A percentile compares a stretch with the other conserved stretches of the same genome.
These are phyloP conservation scores for Pelosia muscerda DNA, from an alignment of 2,888 invertebrate species.

Conservation along the genomic window DNA sequence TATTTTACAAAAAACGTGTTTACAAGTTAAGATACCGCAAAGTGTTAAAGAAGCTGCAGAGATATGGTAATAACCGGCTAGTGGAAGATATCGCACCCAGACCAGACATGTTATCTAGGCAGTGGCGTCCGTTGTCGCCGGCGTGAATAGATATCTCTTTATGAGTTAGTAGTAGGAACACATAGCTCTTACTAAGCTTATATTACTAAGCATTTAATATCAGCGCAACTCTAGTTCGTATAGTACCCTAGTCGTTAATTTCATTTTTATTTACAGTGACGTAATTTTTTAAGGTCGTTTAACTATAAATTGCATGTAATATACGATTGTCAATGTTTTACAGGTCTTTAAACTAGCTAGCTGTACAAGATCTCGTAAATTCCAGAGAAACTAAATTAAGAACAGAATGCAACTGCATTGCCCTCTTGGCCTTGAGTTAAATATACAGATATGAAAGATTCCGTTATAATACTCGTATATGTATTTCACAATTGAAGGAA, in stretches of 20 bases:
- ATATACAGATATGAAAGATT: slow-evolving; percentile 25
- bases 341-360: slow-evolving; percentile 18
- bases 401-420: slow-evolving; percentile 51
- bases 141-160: slow-evolving; percentile 60
- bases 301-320: background rate
- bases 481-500: background rate
- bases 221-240: slow-evolving; percentile 18
- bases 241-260: too few relatives aligned
- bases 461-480: background rate
- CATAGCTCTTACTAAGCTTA: slow-evolving; percentile 29
- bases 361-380: slow-evolving; percentile 47
- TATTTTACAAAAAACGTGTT: slow-evolving; percentile 17
- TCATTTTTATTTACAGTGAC: background rate
- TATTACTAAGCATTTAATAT: slow-evolving; percentile 30
- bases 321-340: slow-evolving; percentile 12
- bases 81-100: slow-evolving; percentile 58
- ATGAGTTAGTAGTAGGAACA: slow-evolving; percentile 43
- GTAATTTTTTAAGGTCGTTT: background rate
- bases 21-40: slow-evolving; percentile 35
- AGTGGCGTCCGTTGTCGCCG: slow-evolving; percentile 44
- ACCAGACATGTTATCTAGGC: slow-evolving; percentile 58
- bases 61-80: slow-evolving; percentile 63
- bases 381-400: slow-evolving; percentile 54
- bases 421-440: slow-evolving; percentile 55
- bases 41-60: slow-evolving; percentile 43